Evolutionary conservation across 2,888 invertebrate genomes (phyloP), one percentile per base, ranked within the genome.

Genomic region (Ochropacha duplaris): DNA sequence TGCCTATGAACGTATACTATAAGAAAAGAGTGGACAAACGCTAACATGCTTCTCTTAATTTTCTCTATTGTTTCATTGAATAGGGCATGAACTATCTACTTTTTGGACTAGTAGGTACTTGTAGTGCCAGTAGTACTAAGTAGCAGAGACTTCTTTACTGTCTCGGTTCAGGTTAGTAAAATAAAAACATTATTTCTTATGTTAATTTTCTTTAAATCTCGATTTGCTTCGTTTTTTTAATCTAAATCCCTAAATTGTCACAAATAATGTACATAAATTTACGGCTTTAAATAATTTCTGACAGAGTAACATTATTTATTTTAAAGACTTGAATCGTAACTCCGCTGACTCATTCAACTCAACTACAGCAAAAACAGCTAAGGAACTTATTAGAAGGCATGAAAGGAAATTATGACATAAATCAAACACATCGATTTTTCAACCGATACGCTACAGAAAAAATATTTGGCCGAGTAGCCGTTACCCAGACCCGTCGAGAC

Each of bases 61-160:
- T 88, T 87, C 84, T 84, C 90, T 81, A 90, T 92, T 92, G 90
- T 92, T 84, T 86, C 88, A 85, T 87, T 87, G 88, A 90, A 89
- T 87, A 81, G 85, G 79, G 83, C 81, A 86, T 83, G 84, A 90
- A 90, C 89, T 90, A 89, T 90, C 88, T 88, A 90, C 78, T 89
- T 86, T 84, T 84, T 81, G 82, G 87, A 81, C 79, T 79, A 78
- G 79, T 81, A 87, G 90, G 88, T 90, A 90, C 88, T 87, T n/a
- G n/a, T n/a, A n/a, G n/a, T n/a, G n/a, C n/a, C n/a, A n/a, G n/a
- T n/a, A n/a, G n/a, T n/a, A n/a, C n/a, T n/a, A n/a, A n/a, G n/a
- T n/a, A n/a, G 86, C 84, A 87, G 84, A 87, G 85, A 87, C 88
- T 85, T 84, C 80, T 84, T 86, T 87, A 89, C 88, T 90, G 90